Evolutionary conservation across 2,888 invertebrate species (phyloP), one percentile per base, ranked within the genome.

Genomic region (Eupithecia subumbrata): DNA sequence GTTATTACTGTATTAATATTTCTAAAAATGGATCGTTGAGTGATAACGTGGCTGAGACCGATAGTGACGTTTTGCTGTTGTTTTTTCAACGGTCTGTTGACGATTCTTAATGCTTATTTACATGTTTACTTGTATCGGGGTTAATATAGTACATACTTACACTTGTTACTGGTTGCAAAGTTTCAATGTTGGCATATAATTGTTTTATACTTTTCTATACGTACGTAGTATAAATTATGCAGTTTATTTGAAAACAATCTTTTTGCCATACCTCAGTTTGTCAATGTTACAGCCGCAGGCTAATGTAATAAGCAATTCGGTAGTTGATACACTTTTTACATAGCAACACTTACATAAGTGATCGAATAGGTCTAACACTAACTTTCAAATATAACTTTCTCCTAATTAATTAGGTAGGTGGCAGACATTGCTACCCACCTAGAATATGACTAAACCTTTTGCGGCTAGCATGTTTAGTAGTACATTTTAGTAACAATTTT

Each of bases 1-100:
- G 93, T 95, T 94, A 95, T 95, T 92, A 94, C 93, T 92, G 94
- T 93, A 94, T 94, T 95, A 95, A 95, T 95, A 95, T 95, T 94
- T 95, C 95, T 95, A 95, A 95, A 95, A 94, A 95, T 89, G 93
- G 94, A 94, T 90, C 91, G 92, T 92, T 92, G 89, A 86, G 81
- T 92, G 94, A 94, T 94, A 94, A 93, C 92, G 88, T 84, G 89
- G 77, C 87, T 87, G 91, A 89, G 89, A 89, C 89, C 89, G 93
- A 92, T 93, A 91, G 83, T 92, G 92, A 92, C 91, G 93, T 89
- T 82, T 82, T 79, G 79, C 78, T 87, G 77, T 81, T 82, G 37
- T 67, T 79, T 75, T n/a, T 81, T 74, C 76, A 76, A 68, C 56
- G 79, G 60, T 80, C 80, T 78, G 76, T 64, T 73, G 70, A 76